These are phyloP conservation scores for Strix occidentalis DNA, from an alignment of 2,797 vertebrate genomes.

Conservation along the genomic window DNA sequence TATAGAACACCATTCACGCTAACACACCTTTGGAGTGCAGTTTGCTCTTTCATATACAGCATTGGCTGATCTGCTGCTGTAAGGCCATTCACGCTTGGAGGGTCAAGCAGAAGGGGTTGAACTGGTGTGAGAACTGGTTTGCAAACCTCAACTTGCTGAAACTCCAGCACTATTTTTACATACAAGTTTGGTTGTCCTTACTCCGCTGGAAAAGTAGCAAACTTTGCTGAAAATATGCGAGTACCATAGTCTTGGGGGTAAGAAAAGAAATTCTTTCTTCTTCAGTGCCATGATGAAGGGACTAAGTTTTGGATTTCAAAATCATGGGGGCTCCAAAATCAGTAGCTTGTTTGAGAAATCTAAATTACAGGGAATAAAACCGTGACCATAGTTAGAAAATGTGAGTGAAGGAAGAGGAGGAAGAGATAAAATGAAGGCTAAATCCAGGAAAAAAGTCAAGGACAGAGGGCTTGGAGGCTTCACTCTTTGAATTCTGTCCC, in stretches of 20 bases:
- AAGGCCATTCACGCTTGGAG: not conserved
- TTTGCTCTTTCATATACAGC: constrained; percentile 6
- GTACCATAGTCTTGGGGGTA: not conserved
- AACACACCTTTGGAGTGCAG: constrained; percentile 28
- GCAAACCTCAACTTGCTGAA: not conserved
- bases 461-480: not conserved
- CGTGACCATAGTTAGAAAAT: not conserved
- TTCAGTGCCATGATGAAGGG: not conserved
- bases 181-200: not conserved
- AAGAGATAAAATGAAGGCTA: not conserved
- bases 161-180: not conserved
- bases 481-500: not conserved
- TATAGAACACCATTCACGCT: constrained; percentile 35
- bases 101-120: not conserved
- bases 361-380: not conserved
- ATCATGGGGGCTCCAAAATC: not conserved
- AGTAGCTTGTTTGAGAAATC: not conserved
- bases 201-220: not conserved
- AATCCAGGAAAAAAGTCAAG: not conserved
- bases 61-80: not conserved
- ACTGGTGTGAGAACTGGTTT: not conserved
- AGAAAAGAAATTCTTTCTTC: not conserved
- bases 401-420: not conserved
- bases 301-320: not conserved
- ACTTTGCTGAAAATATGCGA: not conserved